These are phyloP conservation scores for Otus sunia DNA, from an alignment of 2,113 vertebrate genomes.

Conservation along the genomic window DNA sequence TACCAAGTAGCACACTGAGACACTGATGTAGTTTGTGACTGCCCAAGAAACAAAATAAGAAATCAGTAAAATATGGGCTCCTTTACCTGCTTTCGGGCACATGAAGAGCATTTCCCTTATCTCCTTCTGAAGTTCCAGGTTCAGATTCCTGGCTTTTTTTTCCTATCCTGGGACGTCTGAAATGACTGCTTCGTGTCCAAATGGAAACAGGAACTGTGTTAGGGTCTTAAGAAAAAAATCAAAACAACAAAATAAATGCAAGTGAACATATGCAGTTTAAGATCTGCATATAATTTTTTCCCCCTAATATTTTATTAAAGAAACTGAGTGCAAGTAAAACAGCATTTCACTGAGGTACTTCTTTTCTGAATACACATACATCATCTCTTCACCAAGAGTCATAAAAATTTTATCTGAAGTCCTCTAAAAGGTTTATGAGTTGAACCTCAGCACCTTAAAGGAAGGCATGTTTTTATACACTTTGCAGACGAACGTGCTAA, in stretches of 20 bases:
- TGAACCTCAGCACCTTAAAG: neutral
- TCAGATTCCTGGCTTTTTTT: slow-evolving; percentile 45
- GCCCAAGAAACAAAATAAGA: neutral
- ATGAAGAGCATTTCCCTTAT: slow-evolving; percentile 16
- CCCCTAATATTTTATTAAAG: neutral
- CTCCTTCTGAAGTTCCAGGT: slow-evolving; percentile 16
- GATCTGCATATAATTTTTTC: neutral
- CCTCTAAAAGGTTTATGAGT: neutral
- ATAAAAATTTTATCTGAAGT: neutral
- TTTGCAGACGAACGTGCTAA: neutral
- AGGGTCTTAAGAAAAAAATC: slow-evolving; percentile 28
- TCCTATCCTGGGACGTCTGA: slow-evolving; percentile 72
- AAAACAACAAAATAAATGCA: neutral
- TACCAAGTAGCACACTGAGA: neutral
- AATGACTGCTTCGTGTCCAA: slow-evolving; percentile 54
- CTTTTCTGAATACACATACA: neutral
- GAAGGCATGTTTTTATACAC: neutral
- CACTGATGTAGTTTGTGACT: neutral
- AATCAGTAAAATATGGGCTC: neutral
- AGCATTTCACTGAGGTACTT: neutral
- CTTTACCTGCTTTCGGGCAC: slow-evolving; percentile 64
- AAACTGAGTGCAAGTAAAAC: neutral
- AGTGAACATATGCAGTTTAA: neutral
- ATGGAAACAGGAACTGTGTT: slow-evolving; percentile 8
- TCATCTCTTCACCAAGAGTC: neutral